phyloP scores from a whole-genome alignment of 1,140 invertebrate genomes.

The Phenacoccus solenopsis region DNA sequence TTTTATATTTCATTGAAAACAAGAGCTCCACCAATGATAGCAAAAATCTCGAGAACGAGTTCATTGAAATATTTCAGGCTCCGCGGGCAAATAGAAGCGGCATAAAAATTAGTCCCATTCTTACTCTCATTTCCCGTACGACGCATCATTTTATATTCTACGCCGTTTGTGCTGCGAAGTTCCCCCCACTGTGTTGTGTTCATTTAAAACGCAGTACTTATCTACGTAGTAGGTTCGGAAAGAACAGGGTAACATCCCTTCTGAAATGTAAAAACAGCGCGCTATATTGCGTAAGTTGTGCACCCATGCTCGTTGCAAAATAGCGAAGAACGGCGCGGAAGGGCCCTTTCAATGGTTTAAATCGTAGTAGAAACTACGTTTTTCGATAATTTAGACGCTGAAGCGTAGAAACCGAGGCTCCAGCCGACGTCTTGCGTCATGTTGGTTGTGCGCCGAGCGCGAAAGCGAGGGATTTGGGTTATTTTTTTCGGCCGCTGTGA shows the following conservation, averaged over 20 bases:
- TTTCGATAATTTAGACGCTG: not conserved
- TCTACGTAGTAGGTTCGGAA: not conserved
- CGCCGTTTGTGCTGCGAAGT: not conserved
- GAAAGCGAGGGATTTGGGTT: not conserved
- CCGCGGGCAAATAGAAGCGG: too few species aligned
- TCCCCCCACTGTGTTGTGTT: not conserved
- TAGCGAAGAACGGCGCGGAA: not conserved
- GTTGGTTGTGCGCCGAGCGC: not conserved
- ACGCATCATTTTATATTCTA: not conserved
- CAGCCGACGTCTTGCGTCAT: not conserved
- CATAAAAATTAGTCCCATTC: not conserved
- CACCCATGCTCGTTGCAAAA: slow-evolving; percentile 1
- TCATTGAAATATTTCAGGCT: not conserved
- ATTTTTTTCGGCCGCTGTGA: too few species aligned
- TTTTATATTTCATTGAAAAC: too few species aligned
- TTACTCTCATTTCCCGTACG: not conserved
- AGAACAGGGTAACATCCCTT: not conserved
- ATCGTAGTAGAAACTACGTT: not conserved
- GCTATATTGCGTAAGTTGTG: not conserved
- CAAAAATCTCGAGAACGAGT: not conserved
- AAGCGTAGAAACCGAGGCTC: too few species aligned
- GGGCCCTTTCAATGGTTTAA: not conserved
- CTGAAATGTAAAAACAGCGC: not conserved
- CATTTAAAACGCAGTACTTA: not conserved
- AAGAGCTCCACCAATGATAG: too few species aligned